Evolutionary conservation across 1,140 invertebrate species (phyloP).

Genomic region (Tachypleus tridentatus): DNA sequence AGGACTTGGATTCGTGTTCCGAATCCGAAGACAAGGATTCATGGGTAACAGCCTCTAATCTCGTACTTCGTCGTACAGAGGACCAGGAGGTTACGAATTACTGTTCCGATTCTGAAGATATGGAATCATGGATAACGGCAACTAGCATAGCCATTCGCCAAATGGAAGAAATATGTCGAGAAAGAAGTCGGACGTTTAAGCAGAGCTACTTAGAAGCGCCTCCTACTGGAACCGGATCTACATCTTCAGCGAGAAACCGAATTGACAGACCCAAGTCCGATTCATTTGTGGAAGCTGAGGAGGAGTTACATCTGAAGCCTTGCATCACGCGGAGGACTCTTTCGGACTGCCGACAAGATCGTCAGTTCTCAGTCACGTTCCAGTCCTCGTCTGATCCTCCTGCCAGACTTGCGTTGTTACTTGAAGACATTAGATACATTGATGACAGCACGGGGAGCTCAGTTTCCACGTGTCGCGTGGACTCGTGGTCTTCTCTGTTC

Average conservation of each 20-base stretch:
- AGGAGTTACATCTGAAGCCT: background rate
- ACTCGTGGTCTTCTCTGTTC: background rate
- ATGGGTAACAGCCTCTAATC: background rate
- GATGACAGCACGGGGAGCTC: constrained; percentile 22
- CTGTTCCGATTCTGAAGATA: background rate
- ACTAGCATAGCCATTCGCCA: background rate
- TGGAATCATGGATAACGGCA: background rate
- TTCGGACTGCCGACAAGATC: background rate
- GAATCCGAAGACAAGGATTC: background rate
- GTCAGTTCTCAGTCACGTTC: background rate
- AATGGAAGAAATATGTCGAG: background rate
- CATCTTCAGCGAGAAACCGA: background rate
- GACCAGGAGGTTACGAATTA: background rate
- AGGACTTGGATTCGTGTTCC: background rate
- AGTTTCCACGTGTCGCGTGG: background rate
- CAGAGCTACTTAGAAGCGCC: background rate
- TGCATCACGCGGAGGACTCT: background rate
- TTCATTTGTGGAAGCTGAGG: background rate
- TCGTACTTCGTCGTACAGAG: background rate
- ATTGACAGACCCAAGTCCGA: background rate
- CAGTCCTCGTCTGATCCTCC: background rate
- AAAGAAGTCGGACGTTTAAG: background rate
- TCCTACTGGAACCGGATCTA: background rate
- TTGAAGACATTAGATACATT: constrained; percentile 19
- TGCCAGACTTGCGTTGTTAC: background rate